Evolutionary conservation across 1,140 invertebrate genomes (phyloP).

Genomic region (Leucophenga varia): DNA sequence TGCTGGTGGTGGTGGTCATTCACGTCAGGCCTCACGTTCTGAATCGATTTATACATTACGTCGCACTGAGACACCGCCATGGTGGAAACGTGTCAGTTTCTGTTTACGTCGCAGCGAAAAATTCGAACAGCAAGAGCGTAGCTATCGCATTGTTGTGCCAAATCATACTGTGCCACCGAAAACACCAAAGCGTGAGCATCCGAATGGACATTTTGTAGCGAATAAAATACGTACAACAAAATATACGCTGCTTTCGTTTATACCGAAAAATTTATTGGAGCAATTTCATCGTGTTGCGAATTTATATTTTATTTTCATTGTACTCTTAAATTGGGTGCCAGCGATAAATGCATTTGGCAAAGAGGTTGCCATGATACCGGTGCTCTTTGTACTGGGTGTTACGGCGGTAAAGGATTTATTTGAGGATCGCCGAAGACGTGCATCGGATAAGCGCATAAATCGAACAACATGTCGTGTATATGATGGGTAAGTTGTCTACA

Average conservation of each 20-base stretch:
- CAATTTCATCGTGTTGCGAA: conserved; percentile 98
- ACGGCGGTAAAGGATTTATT: conserved; percentile 96
- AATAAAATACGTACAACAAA: conserved; percentile 94
- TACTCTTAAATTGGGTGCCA: conserved; percentile 93
- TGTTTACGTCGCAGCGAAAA: conserved; percentile 59
- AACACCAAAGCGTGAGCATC: conserved; percentile 75
- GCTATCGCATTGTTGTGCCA: conserved; percentile 73
- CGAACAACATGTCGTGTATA: conserved; percentile 89
- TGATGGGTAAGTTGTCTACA: conserved; percentile 71
- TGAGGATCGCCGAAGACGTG: conserved; percentile 87
- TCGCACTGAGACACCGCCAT: conserved; percentile 67
- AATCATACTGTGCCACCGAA: conserved; percentile 80
- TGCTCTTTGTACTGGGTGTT: conserved; percentile 92
- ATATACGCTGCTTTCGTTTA: conserved; percentile 90
- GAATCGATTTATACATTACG: conserved; percentile 87
- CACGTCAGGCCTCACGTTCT: conserved; percentile 69
- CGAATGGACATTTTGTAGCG: conserved; percentile 75
- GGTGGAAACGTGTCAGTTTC: conserved; percentile 68
- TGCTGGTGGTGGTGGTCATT: conserved; percentile 60
- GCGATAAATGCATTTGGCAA: conserved; percentile 93
- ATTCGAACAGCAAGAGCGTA: conserved; percentile 71
- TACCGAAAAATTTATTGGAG: conserved; percentile 96
- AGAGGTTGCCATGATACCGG: conserved; percentile 93
- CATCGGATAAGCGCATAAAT: conserved; percentile 91
- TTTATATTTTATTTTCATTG: conserved; percentile 97